Percentiles rank a stretch among this genome's conserved stretches.
phyloP scores from a whole-genome alignment of 1,140 invertebrate species.

The Hirudo medicinalis region DNA sequence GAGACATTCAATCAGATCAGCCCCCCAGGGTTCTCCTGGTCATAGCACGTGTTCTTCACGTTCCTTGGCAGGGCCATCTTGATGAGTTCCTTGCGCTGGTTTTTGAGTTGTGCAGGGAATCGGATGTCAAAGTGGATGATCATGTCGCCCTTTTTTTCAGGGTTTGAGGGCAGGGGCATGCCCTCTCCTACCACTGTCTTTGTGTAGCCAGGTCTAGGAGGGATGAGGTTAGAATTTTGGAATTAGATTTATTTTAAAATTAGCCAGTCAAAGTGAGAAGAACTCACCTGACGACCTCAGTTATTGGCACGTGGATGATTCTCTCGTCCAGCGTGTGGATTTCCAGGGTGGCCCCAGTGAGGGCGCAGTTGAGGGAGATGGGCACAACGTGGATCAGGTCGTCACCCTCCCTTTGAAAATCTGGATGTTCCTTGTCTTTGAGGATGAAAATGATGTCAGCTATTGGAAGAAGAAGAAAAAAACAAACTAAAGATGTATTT shows the following conservation, averaged over 20 bases:
- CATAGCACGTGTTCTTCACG: conserved; percentile 18
- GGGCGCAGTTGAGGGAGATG: conserved; percentile 36
- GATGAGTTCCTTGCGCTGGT: conserved; percentile 37
- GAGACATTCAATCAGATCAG: no score
- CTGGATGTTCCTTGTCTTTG: conserved; percentile 39
- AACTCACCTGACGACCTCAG: conserved; percentile 40
- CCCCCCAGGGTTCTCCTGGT: not conserved
- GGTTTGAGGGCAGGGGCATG: conserved; percentile 38
- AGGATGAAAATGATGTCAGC: conserved; percentile 43
- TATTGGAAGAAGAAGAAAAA: conserved; percentile 18
- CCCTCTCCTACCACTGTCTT: conserved; percentile 40
- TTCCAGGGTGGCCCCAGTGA: conserved; percentile 39
- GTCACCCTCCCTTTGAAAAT: conserved; percentile 35
- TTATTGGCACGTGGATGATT: conserved; percentile 40
- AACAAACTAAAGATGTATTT: no score
- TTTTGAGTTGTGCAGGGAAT: conserved; percentile 35
- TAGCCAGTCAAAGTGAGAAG: not conserved
- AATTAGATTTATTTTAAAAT: not conserved
- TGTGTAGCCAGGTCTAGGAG: conserved; percentile 39
- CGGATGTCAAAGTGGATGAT: conserved; percentile 42
- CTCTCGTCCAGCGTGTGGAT: conserved; percentile 41
- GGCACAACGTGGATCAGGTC: conserved; percentile 41
- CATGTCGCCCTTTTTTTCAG: conserved; percentile 38
- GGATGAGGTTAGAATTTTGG: conserved; percentile 15
- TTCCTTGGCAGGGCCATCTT: conserved; percentile 30